Conservation (phyloP, 2,113 vertebrate genomes). For the Acanthisitta chloris region DNA sequence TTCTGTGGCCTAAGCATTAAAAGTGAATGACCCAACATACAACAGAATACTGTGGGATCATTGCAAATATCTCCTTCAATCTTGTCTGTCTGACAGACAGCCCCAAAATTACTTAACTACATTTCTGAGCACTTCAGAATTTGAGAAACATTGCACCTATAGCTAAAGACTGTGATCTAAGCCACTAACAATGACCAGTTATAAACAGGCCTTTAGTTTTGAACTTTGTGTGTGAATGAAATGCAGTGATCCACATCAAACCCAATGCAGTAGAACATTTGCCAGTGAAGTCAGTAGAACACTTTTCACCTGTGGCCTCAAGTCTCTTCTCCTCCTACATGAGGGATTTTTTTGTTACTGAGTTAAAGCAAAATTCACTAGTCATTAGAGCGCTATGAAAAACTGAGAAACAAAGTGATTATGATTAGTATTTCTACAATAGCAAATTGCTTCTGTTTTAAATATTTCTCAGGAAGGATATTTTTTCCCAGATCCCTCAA, state of each 20-base stretch:
- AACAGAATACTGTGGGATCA: neutral
- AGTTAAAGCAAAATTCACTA: neutral
- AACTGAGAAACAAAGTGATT: neutral
- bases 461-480: neutral
- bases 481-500: neutral
- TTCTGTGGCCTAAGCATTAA: neutral
- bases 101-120: neutral
- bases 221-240: neutral
- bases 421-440: neutral
- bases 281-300: no score
- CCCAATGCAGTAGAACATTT: neutral
- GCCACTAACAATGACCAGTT: neutral
- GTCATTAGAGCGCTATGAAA: neutral
- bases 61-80: neutral
- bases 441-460: neutral
- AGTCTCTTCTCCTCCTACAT: neutral
- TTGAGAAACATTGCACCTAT: neutral
- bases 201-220: neutral
- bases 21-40: neutral
- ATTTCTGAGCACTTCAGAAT: neutral
- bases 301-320: neutral
- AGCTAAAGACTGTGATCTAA: neutral
- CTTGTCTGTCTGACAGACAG: neutral
- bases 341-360: neutral
- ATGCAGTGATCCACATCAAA: accelerated